Evolutionary conservation across 2,797 vertebrate species (phyloP).

Genomic region (Karalla daura): DNA sequence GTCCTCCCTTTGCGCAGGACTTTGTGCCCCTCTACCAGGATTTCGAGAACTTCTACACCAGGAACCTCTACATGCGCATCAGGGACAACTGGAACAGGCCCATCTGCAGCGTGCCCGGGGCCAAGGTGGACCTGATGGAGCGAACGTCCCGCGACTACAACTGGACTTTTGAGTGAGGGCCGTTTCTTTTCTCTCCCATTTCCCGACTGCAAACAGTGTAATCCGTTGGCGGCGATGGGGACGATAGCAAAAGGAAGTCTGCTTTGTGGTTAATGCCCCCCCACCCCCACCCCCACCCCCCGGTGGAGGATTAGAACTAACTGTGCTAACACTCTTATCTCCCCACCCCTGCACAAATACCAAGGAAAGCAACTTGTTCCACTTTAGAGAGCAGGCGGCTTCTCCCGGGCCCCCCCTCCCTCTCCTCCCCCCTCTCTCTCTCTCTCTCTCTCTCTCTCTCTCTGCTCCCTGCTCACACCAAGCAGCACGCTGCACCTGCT

Average conservation of each 20-base stretch:
- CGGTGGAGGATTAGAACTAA: neutral
- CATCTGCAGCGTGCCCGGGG: constrained; percentile 91
- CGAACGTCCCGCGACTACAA: constrained; percentile 90
- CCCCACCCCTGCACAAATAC: neutral
- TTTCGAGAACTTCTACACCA: constrained; percentile 95
- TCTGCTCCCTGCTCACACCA: too few species aligned
- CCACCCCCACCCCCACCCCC: too few species aligned
- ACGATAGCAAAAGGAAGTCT: neutral
- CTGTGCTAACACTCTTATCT: neutral
- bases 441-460: too few species aligned
- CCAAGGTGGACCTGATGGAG: constrained; percentile 92
- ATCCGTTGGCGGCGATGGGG: neutral
- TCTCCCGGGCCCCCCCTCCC: too few species aligned
- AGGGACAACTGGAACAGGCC: constrained; percentile 95
- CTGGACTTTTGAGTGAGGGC: constrained; percentile 94
- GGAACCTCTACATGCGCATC: constrained; percentile 95
- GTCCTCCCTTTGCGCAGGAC: constrained; percentile 88
- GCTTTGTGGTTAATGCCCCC: neutral
- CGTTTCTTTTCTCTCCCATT: too few species aligned
- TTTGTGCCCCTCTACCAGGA: constrained; percentile 97
- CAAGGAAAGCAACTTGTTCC: neutral
- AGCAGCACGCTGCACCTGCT: too few species aligned
- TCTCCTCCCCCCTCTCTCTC: too few species aligned
- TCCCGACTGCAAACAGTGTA: neutral
- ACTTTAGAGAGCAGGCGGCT: neutral